A percentile compares a stretch with the other conserved stretches of the same genome.
These are phyloP conservation scores for Chironomus riparius DNA, from an alignment of 2,888 invertebrate species.

Conservation along the genomic window DNA sequence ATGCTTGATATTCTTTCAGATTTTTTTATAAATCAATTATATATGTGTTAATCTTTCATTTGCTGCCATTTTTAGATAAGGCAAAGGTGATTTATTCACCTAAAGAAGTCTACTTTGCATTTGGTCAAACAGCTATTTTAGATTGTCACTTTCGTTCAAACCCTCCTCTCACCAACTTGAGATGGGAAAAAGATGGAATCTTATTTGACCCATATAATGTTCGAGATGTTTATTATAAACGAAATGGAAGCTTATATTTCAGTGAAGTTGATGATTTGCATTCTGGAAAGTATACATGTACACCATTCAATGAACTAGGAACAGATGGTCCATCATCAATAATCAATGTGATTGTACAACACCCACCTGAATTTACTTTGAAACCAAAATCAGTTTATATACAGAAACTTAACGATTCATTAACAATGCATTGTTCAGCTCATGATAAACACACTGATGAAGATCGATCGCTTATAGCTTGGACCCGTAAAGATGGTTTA, in stretches of 20 bases:
- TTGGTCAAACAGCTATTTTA: slow-evolving; percentile 70
- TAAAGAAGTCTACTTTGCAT: slow-evolving; percentile 72
- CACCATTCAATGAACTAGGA: slow-evolving; percentile 82
- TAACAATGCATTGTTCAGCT: slow-evolving; percentile 76
- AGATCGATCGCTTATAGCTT: slow-evolving; percentile 55
- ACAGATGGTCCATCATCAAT: slow-evolving; percentile 74
- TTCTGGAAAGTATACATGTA: slow-evolving; percentile 82
- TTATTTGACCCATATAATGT: slow-evolving; percentile 85
- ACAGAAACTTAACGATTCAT: slow-evolving; percentile 66
- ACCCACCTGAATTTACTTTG: slow-evolving; percentile 72
- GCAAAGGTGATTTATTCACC: slow-evolving; percentile 86
- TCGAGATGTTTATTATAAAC: slow-evolving; percentile 72
- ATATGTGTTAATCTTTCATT: no score
- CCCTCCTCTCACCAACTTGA: slow-evolving; percentile 77
- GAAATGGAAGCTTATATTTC: slow-evolving; percentile 76
- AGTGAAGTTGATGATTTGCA: slow-evolving; percentile 77
- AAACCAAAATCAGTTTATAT: slow-evolving; percentile 79
- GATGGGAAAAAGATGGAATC: slow-evolving; percentile 91
- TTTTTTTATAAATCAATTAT: neutral
- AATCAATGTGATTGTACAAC: slow-evolving; percentile 75
- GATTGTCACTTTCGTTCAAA: slow-evolving; percentile 90
- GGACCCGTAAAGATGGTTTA: slow-evolving; percentile 69
- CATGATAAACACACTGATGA: slow-evolving; percentile 46
- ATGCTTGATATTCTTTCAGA: neutral
- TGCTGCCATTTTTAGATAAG: slow-evolving; percentile 70